A percentile compares a stretch with the other conserved stretches of the same genome.
These are phyloP conservation scores for Nestor notabilis DNA, from an alignment of 2,113 vertebrate genomes.

Conservation along the genomic window DNA sequence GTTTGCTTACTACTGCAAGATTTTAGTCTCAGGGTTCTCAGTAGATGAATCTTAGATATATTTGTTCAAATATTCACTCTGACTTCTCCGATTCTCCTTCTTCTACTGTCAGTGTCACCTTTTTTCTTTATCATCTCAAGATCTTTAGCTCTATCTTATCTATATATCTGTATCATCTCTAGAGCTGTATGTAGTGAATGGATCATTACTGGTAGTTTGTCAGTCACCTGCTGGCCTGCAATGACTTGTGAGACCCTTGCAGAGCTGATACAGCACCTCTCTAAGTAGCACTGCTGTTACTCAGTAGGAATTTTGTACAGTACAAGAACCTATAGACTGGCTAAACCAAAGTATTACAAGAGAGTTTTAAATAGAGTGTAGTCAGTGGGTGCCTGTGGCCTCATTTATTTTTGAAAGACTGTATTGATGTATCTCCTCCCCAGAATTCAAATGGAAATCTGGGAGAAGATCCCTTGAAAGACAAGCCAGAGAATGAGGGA, in stretches of 20 bases:
- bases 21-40: background rate
- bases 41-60: background rate
- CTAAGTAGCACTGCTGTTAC: slow-evolving; percentile 31
- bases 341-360: slow-evolving; percentile 42
- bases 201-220: slow-evolving; percentile 6
- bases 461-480: slow-evolving; percentile 66
- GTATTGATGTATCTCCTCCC: slow-evolving; percentile 65
- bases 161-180: background rate
- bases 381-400: slow-evolving; percentile 61
- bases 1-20: background rate
- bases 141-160: background rate
- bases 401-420: slow-evolving; percentile 68
- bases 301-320: slow-evolving; percentile 52
- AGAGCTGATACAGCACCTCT: slow-evolving; percentile 27
- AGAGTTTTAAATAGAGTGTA: slow-evolving; percentile 64
- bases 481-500: slow-evolving; percentile 53
- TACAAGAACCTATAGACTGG: slow-evolving; percentile 43
- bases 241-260: background rate
- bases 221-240: slow-evolving; percentile 22
- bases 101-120: background rate
- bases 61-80: background rate
- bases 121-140: background rate
- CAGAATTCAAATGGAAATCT: slow-evolving; percentile 63
- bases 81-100: background rate
- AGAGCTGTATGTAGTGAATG: background rate